Evolutionary conservation across 2,113 vertebrate genomes (phyloP).

Genomic region (Fulica atra): DNA sequence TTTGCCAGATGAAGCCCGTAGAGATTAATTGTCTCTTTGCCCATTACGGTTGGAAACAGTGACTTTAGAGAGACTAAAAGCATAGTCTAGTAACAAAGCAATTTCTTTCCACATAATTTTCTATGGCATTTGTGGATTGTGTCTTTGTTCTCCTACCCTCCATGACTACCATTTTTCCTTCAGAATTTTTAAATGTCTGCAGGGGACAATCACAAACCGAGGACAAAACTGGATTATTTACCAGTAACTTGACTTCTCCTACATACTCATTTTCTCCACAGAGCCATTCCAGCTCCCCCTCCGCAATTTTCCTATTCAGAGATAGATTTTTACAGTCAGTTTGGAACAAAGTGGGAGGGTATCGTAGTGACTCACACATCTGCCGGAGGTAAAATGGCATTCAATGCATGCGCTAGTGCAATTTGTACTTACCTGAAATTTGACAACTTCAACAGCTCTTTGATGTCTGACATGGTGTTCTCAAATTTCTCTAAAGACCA

Average conservation of each 20-base stretch:
- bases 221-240: conserved; percentile 35
- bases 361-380: conserved; percentile 59
- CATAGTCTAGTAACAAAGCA: conserved; percentile 9
- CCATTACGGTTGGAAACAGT: conserved; percentile 16
- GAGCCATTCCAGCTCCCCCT: conserved; percentile 16
- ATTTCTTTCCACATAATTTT: conserved; percentile 44
- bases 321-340: conserved; percentile 32
- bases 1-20: neutral
- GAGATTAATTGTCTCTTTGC: neutral
- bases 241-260: conserved; percentile 59
- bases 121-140: conserved; percentile 39
- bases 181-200: conserved; percentile 33
- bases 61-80: conserved; percentile 36
- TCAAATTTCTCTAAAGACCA: conserved; percentile 45
- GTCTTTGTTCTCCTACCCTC: conserved; percentile 45
- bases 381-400: conserved; percentile 67
- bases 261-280: neutral
- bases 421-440: conserved; percentile 71
- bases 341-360: conserved; percentile 64
- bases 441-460: conserved; percentile 62
- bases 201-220: conserved; percentile 31
- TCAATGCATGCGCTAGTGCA: conserved; percentile 79
- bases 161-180: conserved; percentile 22
- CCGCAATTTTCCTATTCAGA: conserved; percentile 30
- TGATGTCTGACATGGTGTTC: conserved; percentile 39